Conservation (phyloP, 2,113 vertebrate species). For the Trochalopteron elliotii region DNA sequence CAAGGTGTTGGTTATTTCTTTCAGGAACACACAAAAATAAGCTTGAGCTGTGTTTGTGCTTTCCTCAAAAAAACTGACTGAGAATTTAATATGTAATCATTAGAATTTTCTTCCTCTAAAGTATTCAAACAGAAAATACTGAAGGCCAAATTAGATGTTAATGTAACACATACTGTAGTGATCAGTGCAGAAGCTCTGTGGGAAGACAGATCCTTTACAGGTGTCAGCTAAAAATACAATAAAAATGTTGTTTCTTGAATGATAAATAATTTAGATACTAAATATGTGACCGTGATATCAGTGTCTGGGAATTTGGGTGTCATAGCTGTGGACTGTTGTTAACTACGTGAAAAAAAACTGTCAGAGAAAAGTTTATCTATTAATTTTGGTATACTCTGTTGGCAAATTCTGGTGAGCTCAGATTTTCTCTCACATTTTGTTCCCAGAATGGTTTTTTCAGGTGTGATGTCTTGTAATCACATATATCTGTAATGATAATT, state of each 20-base stretch:
- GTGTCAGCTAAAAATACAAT: background rate
- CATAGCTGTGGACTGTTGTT: background rate
- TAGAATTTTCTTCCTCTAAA: background rate
- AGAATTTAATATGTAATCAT: background rate
- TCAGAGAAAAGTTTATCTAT: background rate
- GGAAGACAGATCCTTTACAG: background rate
- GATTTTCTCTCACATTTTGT: background rate
- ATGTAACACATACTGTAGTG: background rate
- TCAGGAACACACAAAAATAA: background rate
- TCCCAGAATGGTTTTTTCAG: background rate
- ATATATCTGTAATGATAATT: background rate
- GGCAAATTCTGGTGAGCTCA: background rate
- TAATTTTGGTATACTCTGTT: background rate
- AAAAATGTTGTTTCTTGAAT: background rate
- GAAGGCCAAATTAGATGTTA: background rate
- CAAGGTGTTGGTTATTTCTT: background rate
- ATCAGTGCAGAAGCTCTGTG: background rate
- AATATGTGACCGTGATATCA: background rate
- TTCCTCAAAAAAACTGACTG: background rate
- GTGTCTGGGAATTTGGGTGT: background rate
- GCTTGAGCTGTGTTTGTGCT: background rate
- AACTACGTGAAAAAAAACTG: background rate
- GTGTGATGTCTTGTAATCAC: background rate
- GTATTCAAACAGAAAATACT: background rate
- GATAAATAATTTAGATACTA: background rate